phyloP scores from a whole-genome alignment of 1,140 invertebrate species.

The Drosophila ercepeae region DNA sequence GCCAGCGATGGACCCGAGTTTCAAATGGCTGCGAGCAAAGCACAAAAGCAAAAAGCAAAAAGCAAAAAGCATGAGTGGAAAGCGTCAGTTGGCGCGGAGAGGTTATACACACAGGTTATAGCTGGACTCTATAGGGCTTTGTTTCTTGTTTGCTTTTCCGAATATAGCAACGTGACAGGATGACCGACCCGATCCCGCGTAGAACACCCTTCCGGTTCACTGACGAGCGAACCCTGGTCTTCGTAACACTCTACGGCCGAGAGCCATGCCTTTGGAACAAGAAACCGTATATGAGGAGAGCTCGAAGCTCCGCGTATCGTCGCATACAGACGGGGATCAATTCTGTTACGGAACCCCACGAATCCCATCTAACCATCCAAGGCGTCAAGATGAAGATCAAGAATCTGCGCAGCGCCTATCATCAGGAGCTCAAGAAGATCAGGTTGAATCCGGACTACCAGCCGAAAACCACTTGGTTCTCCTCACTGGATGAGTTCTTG shows the following conservation, averaged over 20 bases:
- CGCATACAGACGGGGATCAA: constrained; percentile 62
- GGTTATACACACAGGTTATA: constrained; percentile 17
- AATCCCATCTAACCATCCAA: constrained; percentile 31
- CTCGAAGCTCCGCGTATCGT: constrained; percentile 50
- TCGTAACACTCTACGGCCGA: constrained; percentile 57
- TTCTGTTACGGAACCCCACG: constrained; percentile 6
- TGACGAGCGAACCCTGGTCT: constrained; percentile 50
- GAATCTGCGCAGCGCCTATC: constrained; percentile 53
- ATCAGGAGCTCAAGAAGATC: constrained; percentile 65
- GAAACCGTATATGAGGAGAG: constrained; percentile 31
- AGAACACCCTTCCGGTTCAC: constrained; percentile 56
- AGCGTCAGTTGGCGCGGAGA: constrained; percentile 2
- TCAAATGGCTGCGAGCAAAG: constrained; percentile 2
- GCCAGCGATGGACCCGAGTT: background rate
- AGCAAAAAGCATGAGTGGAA: constrained; percentile 28
- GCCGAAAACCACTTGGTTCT: constrained; percentile 56
- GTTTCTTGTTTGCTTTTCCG: constrained; percentile 8
- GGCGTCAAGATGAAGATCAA: constrained; percentile 63
- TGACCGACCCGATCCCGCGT: background rate
- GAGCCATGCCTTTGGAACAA: constrained; percentile 66
- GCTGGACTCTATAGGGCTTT: background rate
- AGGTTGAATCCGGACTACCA: constrained; percentile 36
- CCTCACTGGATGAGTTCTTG: constrained; percentile 49
- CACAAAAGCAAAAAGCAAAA: constrained; percentile 18
- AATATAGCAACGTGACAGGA: background rate